Conservation (phyloP, 2,797 vertebrate species). For the Centroberyx gerrardi region DNA sequence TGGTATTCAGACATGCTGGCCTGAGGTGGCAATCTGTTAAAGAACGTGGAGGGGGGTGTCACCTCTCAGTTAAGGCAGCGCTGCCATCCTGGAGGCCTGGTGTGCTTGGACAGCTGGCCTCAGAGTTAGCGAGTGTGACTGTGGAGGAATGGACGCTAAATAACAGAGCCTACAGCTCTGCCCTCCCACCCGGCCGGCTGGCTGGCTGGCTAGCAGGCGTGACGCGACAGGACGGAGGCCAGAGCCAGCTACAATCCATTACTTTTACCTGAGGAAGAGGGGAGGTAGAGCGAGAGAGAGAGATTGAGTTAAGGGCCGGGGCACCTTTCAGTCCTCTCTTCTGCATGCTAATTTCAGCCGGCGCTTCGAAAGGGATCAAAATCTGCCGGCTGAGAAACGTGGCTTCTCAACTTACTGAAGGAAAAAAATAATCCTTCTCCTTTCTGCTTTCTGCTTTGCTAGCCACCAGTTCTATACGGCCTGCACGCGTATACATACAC, state of each 20-base stretch:
- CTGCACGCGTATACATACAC: conserved; percentile 51
- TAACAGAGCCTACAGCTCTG: conserved; percentile 63
- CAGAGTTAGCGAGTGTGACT: conserved; percentile 78
- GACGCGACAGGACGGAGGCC: conserved; percentile 72
- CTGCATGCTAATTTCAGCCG: conserved; percentile 79
- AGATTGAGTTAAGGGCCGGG: conserved; percentile 73
- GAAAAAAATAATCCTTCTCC: conserved; percentile 49
- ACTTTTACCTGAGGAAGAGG: conserved; percentile 74
- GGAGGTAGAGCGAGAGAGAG: conserved; percentile 12
- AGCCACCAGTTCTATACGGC: conserved; percentile 10
- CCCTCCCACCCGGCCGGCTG: conserved; percentile 40
- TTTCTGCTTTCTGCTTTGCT: conserved; percentile 35
- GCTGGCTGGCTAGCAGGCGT: conserved; percentile 61
- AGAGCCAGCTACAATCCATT: conserved; percentile 76
- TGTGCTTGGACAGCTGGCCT: conserved; percentile 78
- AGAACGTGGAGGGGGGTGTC: conserved; percentile 68
- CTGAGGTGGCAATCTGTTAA: conserved; percentile 65
- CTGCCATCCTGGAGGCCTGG: conserved; percentile 58
- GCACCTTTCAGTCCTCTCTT: conserved; percentile 71
- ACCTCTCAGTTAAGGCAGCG: conserved; percentile 73
- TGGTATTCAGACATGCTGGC: conserved; percentile 70
- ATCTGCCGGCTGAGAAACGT: conserved; percentile 67
- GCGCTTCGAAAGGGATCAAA: conserved; percentile 68
- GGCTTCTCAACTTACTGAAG: conserved; percentile 63
- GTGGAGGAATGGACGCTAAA: conserved; percentile 69